phyloP scores from a whole-genome alignment of 1,140 invertebrate species.

The Heterodera carotae region DNA sequence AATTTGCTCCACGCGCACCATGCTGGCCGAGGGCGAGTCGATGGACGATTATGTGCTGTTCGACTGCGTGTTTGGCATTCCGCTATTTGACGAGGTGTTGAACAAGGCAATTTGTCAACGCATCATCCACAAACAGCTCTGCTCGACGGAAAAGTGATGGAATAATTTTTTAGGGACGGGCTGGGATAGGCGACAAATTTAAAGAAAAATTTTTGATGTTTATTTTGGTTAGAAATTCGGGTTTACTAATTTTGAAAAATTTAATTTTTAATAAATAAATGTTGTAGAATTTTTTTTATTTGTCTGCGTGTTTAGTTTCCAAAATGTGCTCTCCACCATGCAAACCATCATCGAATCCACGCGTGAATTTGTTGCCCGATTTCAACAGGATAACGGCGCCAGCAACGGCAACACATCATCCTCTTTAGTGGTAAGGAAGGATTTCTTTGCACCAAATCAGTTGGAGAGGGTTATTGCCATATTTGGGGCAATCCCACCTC shows the following conservation, averaged over 20 bases:
- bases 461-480: too few species aligned
- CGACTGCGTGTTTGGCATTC: constrained; percentile 63
- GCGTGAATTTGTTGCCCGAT: constrained; percentile 33
- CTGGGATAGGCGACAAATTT: not conserved
- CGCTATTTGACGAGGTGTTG: constrained; percentile 58
- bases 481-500: too few species aligned
- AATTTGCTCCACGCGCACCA: constrained; percentile 33
- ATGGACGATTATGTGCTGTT: constrained; percentile 59
- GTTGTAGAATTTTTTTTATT: too few species aligned
- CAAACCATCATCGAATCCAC: constrained; percentile 42
- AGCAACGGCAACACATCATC: not conserved
- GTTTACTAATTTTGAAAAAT: not conserved
- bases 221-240: not conserved
- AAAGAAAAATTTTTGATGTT: not conserved
- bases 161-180: too few species aligned
- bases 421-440: not conserved
- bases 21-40: constrained; percentile 41
- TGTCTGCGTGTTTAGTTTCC: constrained; percentile 45
- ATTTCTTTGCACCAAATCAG: too few species aligned
- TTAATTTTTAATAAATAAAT: too few species aligned
- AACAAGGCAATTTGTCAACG: constrained; percentile 57
- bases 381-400: not conserved
- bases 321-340: constrained; percentile 51
- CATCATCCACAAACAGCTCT: constrained; percentile 45
- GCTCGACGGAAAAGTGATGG: constrained; percentile 50